phyloP scores from a whole-genome alignment of 2,888 invertebrate species.

The Nezara viridula region DNA sequence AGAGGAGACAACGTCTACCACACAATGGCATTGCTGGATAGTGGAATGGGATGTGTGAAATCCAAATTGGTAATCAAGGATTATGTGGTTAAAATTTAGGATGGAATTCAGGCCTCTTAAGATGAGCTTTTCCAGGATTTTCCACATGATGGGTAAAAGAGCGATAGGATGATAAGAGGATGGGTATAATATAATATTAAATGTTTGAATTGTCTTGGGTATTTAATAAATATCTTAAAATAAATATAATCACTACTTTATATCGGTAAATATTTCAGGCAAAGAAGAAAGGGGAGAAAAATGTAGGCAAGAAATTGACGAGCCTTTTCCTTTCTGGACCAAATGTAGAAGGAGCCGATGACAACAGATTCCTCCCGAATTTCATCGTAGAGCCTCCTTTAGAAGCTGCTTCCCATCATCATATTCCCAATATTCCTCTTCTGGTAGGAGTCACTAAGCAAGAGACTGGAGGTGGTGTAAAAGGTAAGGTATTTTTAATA shows the following conservation, averaged over 20 bases:
- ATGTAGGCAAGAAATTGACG: conserved; percentile 77
- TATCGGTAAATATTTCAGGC: background rate
- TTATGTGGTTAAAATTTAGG: no score
- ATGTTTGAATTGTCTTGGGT: background rate
- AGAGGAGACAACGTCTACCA: no score
- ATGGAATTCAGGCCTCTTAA: no score
- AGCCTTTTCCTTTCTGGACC: conserved; percentile 77
- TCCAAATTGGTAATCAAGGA: no score
- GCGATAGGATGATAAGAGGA: no score
- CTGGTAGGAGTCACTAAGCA: conserved; percentile 82
- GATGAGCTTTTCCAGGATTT: no score
- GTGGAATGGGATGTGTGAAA: no score
- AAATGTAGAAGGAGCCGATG: conserved; percentile 78
- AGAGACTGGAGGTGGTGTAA: conserved; percentile 77
- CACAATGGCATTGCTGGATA: no score
- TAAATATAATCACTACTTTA: background rate
- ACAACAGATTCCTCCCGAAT: conserved; percentile 77
- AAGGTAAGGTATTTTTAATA: conserved; percentile 68
- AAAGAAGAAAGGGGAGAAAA: conserved; percentile 73
- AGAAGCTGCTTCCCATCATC: conserved; percentile 73
- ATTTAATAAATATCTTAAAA: background rate
- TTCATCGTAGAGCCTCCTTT: conserved; percentile 76
- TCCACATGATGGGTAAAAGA: no score
- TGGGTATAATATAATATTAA: background rate
- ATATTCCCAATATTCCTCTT: conserved; percentile 75